Evolutionary conservation across 2,113 vertebrate species (phyloP).

Genomic region (Vidua chalybeata): DNA sequence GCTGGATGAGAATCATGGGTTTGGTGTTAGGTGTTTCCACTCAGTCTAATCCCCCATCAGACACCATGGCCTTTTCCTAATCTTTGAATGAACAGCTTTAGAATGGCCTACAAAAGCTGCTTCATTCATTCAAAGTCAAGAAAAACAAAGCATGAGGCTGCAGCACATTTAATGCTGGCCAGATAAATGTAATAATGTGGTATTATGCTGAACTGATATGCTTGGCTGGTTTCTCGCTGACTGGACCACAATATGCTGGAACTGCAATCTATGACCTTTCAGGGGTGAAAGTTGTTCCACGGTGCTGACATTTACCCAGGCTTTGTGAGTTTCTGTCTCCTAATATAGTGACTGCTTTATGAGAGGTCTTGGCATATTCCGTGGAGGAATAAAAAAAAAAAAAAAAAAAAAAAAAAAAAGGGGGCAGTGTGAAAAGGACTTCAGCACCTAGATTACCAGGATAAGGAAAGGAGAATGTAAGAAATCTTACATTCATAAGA

Average conservation of each 20-base stretch:
- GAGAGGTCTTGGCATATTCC: background rate
- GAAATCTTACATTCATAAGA: background rate
- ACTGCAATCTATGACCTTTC: conserved; percentile 37
- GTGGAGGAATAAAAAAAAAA: background rate
- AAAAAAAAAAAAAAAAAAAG: background rate
- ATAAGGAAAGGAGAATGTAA: background rate
- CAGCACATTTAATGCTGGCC: background rate
- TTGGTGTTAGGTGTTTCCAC: background rate
- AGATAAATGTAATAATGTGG: conserved; percentile 48
- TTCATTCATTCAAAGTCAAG: background rate
- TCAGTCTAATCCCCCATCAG: background rate
- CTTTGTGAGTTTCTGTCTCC: conserved; percentile 36
- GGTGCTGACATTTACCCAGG: conserved; percentile 45
- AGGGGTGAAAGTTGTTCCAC: background rate
- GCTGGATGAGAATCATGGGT: background rate
- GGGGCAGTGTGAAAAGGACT: background rate
- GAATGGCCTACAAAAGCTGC: background rate
- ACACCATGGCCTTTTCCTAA: background rate
- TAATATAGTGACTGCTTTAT: conserved; percentile 11
- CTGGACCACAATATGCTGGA: background rate
- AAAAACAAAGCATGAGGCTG: conserved; percentile 1
- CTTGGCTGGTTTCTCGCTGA: background rate
- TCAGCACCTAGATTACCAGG: background rate
- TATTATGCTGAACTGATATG: conserved; percentile 17
- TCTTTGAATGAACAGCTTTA: background rate